Evolutionary conservation across 2,113 vertebrate genomes (phyloP), one percentile per base, ranked within the genome.

Genomic region (Nothocercus nigrocapillus): DNA sequence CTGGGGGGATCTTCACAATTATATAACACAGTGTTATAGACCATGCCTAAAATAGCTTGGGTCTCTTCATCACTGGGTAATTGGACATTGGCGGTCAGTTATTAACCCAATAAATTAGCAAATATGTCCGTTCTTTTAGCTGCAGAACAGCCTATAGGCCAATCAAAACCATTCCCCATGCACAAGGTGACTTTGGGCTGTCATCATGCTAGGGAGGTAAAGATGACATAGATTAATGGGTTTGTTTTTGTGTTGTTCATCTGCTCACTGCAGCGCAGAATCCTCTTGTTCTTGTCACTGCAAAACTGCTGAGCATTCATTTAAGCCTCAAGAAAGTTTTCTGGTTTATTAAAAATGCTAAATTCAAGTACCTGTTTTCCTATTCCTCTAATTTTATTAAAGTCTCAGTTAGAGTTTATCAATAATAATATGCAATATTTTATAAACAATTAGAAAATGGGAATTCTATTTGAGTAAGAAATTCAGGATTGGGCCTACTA

Each of bases 161-260:
- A 81, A 77, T 59, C 74, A 58, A 54, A 95, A 51, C 82, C 67
- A 79, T 28, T 89, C 47, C 93, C 73, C 56, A 77, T 80, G 85
- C 79, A 92, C 47, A 93, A 94, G 80, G 82, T 87, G 24, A 73
- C 67, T 84, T 94, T 84, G 74, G 67, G 51, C 73, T 83, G 54
- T 91, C 69, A 68, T 87, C 70, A 79, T 16, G 62, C 30, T 38
- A 51, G 8, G 17, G 75, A 90, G 42, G 74, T 77, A 63, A 89
- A 96, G 59, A 34, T 84, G 93, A 67, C n/a, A 27, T 28, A 84
- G 69, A 94, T 95, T 49, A 69, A 94, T 76, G 86, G 47, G 13
- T 17, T 94, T 92, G 38, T 77, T 97, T 94, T 85, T 80, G 42
- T 63, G 42, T 62, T 75, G 70, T 80, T 94, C 88, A 88, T 85